Evolutionary conservation across 2,888 invertebrate species (phyloP).

Genomic region (Candidula unifasciata): DNA sequence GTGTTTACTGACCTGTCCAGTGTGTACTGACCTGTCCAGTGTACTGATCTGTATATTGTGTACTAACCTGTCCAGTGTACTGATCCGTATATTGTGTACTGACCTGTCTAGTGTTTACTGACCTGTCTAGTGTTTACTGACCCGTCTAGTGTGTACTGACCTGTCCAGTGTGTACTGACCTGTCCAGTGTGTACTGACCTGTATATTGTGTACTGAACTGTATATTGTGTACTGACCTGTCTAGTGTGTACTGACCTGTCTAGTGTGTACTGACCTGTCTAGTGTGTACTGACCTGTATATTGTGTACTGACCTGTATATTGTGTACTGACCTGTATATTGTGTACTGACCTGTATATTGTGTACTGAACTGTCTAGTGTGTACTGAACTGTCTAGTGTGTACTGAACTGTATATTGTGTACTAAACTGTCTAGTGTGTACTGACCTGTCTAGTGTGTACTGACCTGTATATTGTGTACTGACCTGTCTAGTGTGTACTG

Average conservation of each 20-base stretch:
- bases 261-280: too few relatives aligned
- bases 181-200: not conserved
- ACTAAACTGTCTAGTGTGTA: not conserved
- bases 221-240: too few relatives aligned
- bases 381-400: not conserved
- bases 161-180: not conserved
- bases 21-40: not conserved
- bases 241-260: too few relatives aligned
- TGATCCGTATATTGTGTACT: not conserved
- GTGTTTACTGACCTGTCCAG: not conserved
- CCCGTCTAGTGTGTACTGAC: not conserved
- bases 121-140: not conserved
- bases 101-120: slow-evolving; percentile 7
- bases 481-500: not conserved
- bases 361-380: not conserved
- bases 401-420: not conserved
- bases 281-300: too few relatives aligned
- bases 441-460: not conserved
- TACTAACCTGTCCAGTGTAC: not conserved
- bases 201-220: not conserved
- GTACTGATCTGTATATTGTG: not conserved
- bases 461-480: slow-evolving; percentile 14
- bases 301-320: not conserved
- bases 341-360: not conserved
- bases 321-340: not conserved